A percentile compares a stretch with the other conserved stretches of the same genome.
phyloP scores from a whole-genome alignment of 2,797 vertebrate genomes.

The Adelosebastes latens region DNA sequence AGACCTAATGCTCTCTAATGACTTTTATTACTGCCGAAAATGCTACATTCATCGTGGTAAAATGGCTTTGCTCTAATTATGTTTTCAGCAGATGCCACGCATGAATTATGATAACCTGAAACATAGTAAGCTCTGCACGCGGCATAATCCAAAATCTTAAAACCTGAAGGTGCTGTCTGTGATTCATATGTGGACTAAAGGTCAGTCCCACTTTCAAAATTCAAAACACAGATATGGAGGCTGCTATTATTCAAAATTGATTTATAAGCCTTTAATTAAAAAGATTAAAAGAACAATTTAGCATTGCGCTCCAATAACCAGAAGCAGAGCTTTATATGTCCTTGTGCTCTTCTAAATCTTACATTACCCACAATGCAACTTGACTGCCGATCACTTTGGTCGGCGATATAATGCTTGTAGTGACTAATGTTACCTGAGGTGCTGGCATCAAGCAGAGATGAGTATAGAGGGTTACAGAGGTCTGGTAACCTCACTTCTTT shows the following conservation, averaged over 20 bases:
- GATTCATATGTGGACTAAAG: neutral
- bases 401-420: no score
- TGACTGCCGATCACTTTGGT: neutral
- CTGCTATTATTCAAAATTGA: neutral
- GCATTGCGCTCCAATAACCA: neutral
- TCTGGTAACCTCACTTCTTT: neutral
- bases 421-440: neutral
- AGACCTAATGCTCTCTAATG: constrained; percentile 10
- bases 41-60: neutral
- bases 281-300: neutral
- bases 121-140: neutral
- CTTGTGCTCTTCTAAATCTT: neutral
- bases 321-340: neutral
- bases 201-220: neutral
- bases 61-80: constrained; percentile 17
- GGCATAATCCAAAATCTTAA: neutral
- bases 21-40: constrained; percentile 19
- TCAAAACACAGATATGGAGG: neutral
- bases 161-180: neutral
- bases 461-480: neutral
- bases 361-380: neutral
- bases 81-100: constrained; percentile 8
- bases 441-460: neutral
- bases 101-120: constrained; percentile 7
- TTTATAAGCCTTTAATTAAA: neutral